Evolutionary conservation across 2,888 invertebrate genomes (phyloP).

Genomic region (Plagodis pulveraria): DNA sequence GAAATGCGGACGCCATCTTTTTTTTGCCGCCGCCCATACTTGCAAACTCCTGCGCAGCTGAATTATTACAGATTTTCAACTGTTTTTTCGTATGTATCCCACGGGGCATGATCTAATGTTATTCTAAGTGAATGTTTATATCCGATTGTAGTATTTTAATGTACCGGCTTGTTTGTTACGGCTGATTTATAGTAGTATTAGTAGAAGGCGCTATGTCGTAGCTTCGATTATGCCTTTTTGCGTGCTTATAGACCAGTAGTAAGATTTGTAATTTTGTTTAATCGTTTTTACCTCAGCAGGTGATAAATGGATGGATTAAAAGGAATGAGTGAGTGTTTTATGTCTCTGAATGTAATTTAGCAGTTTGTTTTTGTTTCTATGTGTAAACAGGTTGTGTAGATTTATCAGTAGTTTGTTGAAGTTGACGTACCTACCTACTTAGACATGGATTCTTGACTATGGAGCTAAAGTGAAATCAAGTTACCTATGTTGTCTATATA

Average conservation of each 20-base stretch:
- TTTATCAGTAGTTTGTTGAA: background rate
- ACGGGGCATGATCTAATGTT: conserved; percentile 40
- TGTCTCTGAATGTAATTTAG: conserved; percentile 12
- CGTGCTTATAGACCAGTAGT: conserved; percentile 6
- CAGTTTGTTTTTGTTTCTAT: conserved; percentile 5
- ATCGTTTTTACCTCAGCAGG: conserved; percentile 18
- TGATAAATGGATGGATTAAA: conserved; percentile 17
- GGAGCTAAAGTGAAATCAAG: no score
- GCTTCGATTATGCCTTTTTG: conserved; percentile 22
- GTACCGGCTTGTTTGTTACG: conserved; percentile 28
- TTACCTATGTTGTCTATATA: no score
- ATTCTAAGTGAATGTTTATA: conserved; percentile 50
- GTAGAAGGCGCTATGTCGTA: conserved; percentile 17
- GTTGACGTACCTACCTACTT: no score
- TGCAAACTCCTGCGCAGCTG: conserved; percentile 51
- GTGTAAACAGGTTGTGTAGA: background rate
- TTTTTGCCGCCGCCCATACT: conserved; percentile 61
- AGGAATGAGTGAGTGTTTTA: conserved; percentile 15
- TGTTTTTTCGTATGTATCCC: conserved; percentile 49
- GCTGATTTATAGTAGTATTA: conserved; percentile 35
- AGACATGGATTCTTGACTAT: no score
- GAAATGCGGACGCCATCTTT: conserved; percentile 64
- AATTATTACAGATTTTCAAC: conserved; percentile 55
- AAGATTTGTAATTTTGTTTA: conserved; percentile 5
- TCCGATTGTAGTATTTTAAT: conserved; percentile 45